Base-by-base conservation (phyloP, 2,888 invertebrate species). In the Xestia sexstrigata region DNA sequence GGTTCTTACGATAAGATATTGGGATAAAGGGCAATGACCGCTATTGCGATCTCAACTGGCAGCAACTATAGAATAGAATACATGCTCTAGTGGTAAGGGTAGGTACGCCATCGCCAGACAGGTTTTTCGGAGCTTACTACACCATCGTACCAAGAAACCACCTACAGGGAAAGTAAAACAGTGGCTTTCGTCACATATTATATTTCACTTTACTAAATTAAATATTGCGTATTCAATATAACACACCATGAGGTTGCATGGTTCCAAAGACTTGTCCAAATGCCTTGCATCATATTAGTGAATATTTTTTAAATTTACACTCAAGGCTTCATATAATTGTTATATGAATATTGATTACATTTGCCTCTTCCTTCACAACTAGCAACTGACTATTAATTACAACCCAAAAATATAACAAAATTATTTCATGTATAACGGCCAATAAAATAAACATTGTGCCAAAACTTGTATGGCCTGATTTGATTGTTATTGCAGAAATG, bases 371-470 rank as follows among this genome's bases (percentile, higher is more conserved):
- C 79, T 89, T 88, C 72, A 81, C 82, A 13, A 66, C 52, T 75
- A 78, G 83, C 60, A 89, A 76, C 66, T 85, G 79, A 80, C 92
- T 92, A 67, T 89, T 87, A 62, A 92, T 87, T 47, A 92, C 79
- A 74, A 92, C 82, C 92, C 92, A 91, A 84, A 91, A 92, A 79
- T 92, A 92, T 8, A 89, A 52, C 62, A 89, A 82, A 63, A 91
- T 58, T 42, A 84, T 26, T 23, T 82, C 81, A 74, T 89, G 86
- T 1, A 87, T 13, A 66, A 75, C 23, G 49, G 81, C 84, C 23
- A 89, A n/a, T 17, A 84, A 23, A 68, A 90, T 45, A 77, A 85
- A 91, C 68, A 45, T 1, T 17, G 79, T 11, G 6, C 88, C 91
- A 82, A 90, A 91, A n/a, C 30, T 15, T 11, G 73, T 8, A 58